Base-by-base conservation (phyloP, 2,797 vertebrate species). In the Ispidina picta region DNA sequence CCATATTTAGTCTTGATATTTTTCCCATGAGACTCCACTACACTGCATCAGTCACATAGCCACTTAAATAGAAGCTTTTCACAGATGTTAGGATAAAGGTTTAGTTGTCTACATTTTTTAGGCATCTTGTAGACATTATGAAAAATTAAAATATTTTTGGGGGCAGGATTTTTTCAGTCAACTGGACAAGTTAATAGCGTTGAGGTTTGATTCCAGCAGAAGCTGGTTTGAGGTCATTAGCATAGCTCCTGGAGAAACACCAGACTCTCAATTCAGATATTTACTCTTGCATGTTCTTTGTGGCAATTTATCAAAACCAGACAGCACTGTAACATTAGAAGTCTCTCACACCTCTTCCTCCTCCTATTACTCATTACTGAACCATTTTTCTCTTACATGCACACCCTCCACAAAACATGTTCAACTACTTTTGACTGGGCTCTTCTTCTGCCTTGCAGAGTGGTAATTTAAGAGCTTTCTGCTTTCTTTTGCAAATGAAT, bases 81-180 rank as follows among this genome's bases (percentile, higher is more conserved):
- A 58, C 49, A 62, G 86, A 74, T 86, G 55, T 66, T 83, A 93
- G 76, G 79, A 86, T 70, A 88, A 92, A 92, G 26, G 5, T 23
- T 83, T 31, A 52, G 23, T 10, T 92, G 62, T 64, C 84, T 59
- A 54, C 74, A 66, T 3, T 64, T 83, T 94, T 81, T 89, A 71
- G 81, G 71, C 66, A 51, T 90, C 86, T 92, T 83, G 59, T 66
- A 94, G 88, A 83, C 25, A 75, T 68, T 72, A 88, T 90, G 92
- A 92, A 96, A 97, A 96, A 93, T 84, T 86, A 93, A 94, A 94
- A 73, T 86, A 87, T 66, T 91, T 66, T 97, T 95, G 74, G 64
- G 58, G 89, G 80, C 48, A 88, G 58, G 35, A 84, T 77, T 94
- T 73, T 83, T 82, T 81, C 84, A 76, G 63, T 82, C 94, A 93